phyloP scores from a whole-genome alignment of 2,113 vertebrate genomes.

The Romanogobio albipinnatus region DNA sequence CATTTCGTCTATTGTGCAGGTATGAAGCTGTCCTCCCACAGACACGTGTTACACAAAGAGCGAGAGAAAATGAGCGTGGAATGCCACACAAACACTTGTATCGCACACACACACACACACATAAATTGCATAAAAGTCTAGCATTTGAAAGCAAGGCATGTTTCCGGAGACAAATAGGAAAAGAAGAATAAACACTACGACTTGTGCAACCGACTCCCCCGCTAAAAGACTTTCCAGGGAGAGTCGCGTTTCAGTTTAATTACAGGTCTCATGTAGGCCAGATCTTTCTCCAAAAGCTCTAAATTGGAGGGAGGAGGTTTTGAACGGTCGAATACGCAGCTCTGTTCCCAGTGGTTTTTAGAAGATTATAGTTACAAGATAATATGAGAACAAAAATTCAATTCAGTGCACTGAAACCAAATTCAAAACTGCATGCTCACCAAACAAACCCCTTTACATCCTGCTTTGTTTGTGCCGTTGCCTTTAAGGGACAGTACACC shows the following conservation, averaged over 20 bases:
- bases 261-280: constrained; percentile 74
- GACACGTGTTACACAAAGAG: constrained; percentile 43
- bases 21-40: constrained; percentile 46
- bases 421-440: background rate
- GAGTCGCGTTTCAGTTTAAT: constrained; percentile 74
- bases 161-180: constrained; percentile 17
- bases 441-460: background rate
- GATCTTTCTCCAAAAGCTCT: constrained; percentile 76
- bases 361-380: constrained; percentile 13
- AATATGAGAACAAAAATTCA: background rate
- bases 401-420: background rate
- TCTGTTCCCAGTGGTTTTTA: constrained; percentile 47
- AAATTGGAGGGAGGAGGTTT: constrained; percentile 72
- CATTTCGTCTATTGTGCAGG: constrained; percentile 36
- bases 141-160: constrained; percentile 36
- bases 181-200: constrained; percentile 18
- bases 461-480: background rate
- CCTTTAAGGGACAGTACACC: background rate
- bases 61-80: constrained; percentile 37
- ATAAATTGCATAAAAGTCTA: background rate
- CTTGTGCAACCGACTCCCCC: constrained; percentile 43
- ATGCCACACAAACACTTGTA: constrained; percentile 3
- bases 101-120: background rate
- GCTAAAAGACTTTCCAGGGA: constrained; percentile 61
- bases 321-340: constrained; percentile 57